A percentile compares a stretch with the other conserved stretches of the same genome.
Conservation (phyloP, 2,888 invertebrate species). For the Brachylomia viminalis region DNA sequence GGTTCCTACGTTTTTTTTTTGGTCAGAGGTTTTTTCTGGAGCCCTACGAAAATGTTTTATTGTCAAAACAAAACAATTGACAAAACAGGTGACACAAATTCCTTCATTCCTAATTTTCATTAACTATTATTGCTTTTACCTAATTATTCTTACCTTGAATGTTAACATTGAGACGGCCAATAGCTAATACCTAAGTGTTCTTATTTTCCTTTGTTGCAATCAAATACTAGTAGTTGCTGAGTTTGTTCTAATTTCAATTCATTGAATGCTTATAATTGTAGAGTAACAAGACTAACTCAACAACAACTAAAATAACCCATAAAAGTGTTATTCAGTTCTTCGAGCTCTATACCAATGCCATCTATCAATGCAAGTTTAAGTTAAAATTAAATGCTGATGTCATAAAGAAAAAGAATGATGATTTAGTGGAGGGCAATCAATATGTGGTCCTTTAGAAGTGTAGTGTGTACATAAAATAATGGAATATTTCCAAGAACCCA, state of each 20-base stretch:
- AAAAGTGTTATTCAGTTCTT: background rate
- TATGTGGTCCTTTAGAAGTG: conserved; percentile 19
- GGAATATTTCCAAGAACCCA: conserved; percentile 36
- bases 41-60: background rate
- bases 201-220: conserved; percentile 26
- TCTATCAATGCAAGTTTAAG: conserved; percentile 35
- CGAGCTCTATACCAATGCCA: conserved; percentile 43
- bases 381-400: conserved; percentile 47
- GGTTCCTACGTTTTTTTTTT: background rate
- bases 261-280: background rate
- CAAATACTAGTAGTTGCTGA: background rate
- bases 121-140: background rate
- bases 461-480: conserved; percentile 6
- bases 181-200: background rate
- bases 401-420: conserved; percentile 36
- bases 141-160: conserved; percentile 2
- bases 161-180: background rate
- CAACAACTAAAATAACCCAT: background rate
- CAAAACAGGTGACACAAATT: conserved; percentile 5
- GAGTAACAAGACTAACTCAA: background rate
- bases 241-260: background rate
- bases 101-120: conserved; percentile 7
- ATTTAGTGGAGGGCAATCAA: conserved; percentile 6
- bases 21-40: background rate
- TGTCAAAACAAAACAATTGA: background rate